These are phyloP conservation scores for Dryoscopus gambensis DNA, from an alignment of 2,113 vertebrate genomes.

Conservation along the genomic window DNA sequence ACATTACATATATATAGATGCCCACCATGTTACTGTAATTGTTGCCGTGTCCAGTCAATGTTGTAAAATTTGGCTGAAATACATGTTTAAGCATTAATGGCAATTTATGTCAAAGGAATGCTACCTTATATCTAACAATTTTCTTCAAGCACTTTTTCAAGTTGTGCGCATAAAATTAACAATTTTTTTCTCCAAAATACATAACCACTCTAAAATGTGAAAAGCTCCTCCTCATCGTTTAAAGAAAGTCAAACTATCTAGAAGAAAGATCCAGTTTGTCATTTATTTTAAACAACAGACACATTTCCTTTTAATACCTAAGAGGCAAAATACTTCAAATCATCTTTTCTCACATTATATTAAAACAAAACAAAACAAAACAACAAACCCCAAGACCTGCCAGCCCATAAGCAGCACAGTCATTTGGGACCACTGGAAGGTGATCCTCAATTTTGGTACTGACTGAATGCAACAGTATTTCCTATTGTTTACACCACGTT, in stretches of 20 bases:
- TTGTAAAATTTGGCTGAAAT: neutral
- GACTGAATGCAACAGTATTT: neutral
- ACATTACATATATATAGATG: neutral
- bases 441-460: neutral
- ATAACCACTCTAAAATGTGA: neutral
- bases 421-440: neutral
- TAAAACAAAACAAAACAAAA: neutral
- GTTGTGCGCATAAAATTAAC: neutral
- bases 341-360: neutral
- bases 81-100: neutral
- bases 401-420: neutral
- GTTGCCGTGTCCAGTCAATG: neutral
- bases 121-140: neutral
- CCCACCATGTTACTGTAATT: neutral
- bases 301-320: neutral
- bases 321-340: neutral
- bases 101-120: neutral
- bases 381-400: neutral
- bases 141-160: neutral
- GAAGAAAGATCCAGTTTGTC: neutral
- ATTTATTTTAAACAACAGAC: constrained; percentile 1
- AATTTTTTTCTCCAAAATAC: neutral
- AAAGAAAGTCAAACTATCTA: neutral
- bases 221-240: neutral
- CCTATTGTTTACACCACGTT: neutral